Evolutionary conservation across 2,888 invertebrate species (phyloP).

Genomic region (Rhagonycha fulva): DNA sequence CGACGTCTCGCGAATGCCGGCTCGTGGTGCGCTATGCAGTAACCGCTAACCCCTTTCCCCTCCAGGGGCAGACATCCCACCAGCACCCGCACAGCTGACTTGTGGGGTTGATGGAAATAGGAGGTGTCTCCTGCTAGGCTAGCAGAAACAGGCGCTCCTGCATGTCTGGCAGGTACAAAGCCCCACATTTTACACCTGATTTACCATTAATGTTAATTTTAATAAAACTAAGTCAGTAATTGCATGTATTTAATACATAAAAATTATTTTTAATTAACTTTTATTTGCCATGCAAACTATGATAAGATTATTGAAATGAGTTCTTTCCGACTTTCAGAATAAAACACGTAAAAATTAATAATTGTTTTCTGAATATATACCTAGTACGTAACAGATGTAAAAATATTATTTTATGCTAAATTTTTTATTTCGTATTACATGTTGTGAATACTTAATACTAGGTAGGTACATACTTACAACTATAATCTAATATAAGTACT

Average conservation of each 20-base stretch:
- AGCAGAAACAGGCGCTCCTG: conserved; percentile 21
- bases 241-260: neutral
- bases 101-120: conserved; percentile 33
- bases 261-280: neutral
- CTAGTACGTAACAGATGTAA: neutral
- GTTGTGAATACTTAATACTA: too few species aligned
- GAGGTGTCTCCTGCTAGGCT: conserved; percentile 29
- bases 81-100: conserved; percentile 41
- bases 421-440: too few species aligned
- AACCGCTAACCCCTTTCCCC: conserved; percentile 43
- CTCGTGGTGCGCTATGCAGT: conserved; percentile 54
- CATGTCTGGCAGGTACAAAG: conserved; percentile 14
- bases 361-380: neutral
- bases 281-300: neutral
- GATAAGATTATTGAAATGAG: neutral
- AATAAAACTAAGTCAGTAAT: neutral
- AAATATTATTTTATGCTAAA: too few species aligned
- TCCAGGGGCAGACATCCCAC: conserved; percentile 34
- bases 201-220: neutral
- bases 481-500: too few species aligned
- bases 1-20: conserved; percentile 53
- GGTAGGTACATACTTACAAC: too few species aligned
- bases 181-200: neutral
- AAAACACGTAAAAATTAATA: neutral
- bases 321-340: neutral